These are phyloP conservation scores for Bubo scandiacus DNA, from an alignment of 2,113 vertebrate species.

Conservation along the genomic window DNA sequence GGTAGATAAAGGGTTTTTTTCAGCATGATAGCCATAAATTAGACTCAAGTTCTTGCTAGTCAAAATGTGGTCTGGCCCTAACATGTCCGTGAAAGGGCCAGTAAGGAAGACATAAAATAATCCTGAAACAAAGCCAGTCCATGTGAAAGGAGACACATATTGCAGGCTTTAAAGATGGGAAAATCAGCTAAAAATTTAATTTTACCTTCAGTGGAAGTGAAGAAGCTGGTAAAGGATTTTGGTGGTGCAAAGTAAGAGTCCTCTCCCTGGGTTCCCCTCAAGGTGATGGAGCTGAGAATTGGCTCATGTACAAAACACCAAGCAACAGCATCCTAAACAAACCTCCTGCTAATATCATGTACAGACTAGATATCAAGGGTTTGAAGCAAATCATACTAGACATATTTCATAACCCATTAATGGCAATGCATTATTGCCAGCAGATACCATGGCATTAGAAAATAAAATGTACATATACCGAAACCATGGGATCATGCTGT, in stretches of 20 bases:
- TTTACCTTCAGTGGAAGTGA: background rate
- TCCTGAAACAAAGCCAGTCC: background rate
- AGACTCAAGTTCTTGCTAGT: background rate
- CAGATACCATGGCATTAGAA: background rate
- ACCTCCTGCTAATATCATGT: background rate
- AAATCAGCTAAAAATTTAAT: background rate
- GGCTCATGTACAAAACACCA: background rate
- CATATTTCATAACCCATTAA: background rate
- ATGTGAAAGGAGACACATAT: background rate
- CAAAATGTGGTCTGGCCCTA: background rate
- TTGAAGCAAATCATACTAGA: background rate
- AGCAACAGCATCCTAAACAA: background rate
- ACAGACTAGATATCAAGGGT: background rate
- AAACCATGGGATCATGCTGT: background rate
- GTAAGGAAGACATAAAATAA: background rate
- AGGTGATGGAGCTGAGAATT: background rate
- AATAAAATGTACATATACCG: background rate
- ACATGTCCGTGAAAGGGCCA: background rate
- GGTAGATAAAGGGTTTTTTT: background rate
- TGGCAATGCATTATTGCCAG: background rate
- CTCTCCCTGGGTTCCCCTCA: background rate
- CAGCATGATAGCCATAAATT: background rate
- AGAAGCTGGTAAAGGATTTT: background rate
- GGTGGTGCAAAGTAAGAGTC: background rate
- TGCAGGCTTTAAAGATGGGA: background rate